Base-by-base conservation (phyloP, 2,888 invertebrate genomes). In the Harpagoxenus sublaevis region DNA sequence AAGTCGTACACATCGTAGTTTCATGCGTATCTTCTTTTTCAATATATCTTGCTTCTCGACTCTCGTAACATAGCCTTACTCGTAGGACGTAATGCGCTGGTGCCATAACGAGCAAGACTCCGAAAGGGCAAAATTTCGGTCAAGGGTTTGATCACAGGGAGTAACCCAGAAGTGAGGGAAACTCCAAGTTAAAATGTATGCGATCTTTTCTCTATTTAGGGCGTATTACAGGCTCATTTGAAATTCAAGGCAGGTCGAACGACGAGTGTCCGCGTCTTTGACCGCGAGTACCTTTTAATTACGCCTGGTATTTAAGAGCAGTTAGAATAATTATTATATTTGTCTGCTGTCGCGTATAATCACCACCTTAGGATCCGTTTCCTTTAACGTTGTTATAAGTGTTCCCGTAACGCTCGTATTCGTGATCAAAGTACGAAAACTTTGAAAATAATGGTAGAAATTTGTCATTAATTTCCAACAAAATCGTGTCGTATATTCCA, bases 261-360 rank as follows among this genome's bases (percentile, higher is more conserved):
- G 57, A 48, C 5, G 6, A 60, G 15, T 48, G 48, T 12, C 23
- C 28, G 31, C 39, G 39, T 60, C 60, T 71, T 81, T 71, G 48
- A 48, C 70, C 18, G 48, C 45, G 53, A 66, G n/a, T 42, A 4
- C 4, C 71, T 60, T 81, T 81, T 81, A 81, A 71, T 81, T 81
- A 79, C 12, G 60, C 12, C 28, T 48, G 48, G 48, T 62, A 51
- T 71, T 81, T 81, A 71, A 68, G 48, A 60, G 60, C 60, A 51
- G 60, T 71, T 60, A 81, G 39, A 60, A 12, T 71, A 81, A 81
- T 81, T 62, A 60, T 79, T 48, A 18, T 15, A 42, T 35, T 42
- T 57, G 42, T 42, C 57, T 2, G 12, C 3, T 28, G 28, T 51
- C 48, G 45, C 48, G 35, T 78, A 23, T 55, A 68, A 78, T 78